These are phyloP conservation scores for Pristionchus entomophagus DNA, from an alignment of 2,888 invertebrate species.

Conservation along the genomic window DNA sequence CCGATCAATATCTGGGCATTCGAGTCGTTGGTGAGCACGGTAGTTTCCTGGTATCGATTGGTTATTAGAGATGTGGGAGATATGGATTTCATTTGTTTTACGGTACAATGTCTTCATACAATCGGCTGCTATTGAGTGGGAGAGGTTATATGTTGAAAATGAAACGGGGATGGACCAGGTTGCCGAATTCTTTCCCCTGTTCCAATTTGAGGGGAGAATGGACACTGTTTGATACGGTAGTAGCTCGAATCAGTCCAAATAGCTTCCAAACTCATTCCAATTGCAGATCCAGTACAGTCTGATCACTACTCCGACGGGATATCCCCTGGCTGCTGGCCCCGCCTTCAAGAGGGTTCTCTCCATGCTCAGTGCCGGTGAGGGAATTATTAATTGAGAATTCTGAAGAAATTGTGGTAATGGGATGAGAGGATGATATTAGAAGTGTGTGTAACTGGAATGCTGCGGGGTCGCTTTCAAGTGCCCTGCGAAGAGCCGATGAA, in stretches of 20 bases:
- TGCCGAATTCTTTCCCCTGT: no score
- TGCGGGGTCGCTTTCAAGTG: no score
- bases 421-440: not conserved
- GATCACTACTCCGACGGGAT: slow-evolving; percentile 38
- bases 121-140: no score
- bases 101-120: no score
- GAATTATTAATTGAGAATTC: slow-evolving; percentile 77
- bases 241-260: no score
- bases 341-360: slow-evolving; percentile 41
- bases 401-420: not conserved
- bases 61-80: no score
- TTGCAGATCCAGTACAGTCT: slow-evolving; percentile 43
- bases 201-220: no score
- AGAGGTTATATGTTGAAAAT: not conserved
- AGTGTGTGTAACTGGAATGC: no score
- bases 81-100: no score
- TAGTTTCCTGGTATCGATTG: not conserved
- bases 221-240: no score
- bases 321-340: slow-evolving; percentile 74
- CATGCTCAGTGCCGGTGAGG: slow-evolving; percentile 7
- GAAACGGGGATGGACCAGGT: not conserved
- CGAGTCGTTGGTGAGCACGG: slow-evolving; percentile 84
- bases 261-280: no score
- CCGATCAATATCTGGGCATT: slow-evolving; percentile 96
- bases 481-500: no score